These are phyloP conservation scores for Channa striata DNA, from an alignment of 2,797 vertebrate genomes.

Conservation along the genomic window DNA sequence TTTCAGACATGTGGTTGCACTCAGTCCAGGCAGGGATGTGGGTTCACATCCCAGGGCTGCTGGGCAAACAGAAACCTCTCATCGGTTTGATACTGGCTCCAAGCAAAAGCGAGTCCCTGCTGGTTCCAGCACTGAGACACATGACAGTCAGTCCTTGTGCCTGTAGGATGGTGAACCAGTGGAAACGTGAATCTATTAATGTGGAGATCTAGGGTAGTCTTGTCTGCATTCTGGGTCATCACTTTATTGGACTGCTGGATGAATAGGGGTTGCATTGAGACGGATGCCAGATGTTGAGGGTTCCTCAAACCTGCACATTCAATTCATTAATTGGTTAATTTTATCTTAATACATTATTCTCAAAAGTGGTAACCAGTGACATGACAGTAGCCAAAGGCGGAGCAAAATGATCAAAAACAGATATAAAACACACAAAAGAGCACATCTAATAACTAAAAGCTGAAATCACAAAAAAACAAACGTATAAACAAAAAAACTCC, in stretches of 20 bases:
- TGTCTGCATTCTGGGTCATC: slow-evolving; percentile 28
- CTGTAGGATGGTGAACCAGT: slow-evolving; percentile 44
- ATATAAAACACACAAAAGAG: no score
- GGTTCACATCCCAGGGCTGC: slow-evolving; percentile 48
- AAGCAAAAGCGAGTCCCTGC: slow-evolving; percentile 43
- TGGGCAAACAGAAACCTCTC: slow-evolving; percentile 56
- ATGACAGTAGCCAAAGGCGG: no score
- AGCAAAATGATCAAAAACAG: no score
- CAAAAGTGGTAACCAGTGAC: no score
- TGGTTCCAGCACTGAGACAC: slow-evolving; percentile 57
- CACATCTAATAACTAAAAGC: no score
- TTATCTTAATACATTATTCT: background rate
- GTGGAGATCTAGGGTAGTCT: slow-evolving; percentile 31
- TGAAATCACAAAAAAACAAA: no score
- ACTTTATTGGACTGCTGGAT: slow-evolving; percentile 31
- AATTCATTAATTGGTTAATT: background rate
- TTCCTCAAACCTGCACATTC: slow-evolving; percentile 44
- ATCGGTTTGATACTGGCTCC: slow-evolving; percentile 57
- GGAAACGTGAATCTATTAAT: slow-evolving; percentile 46
- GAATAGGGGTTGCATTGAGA: slow-evolving; percentile 29
- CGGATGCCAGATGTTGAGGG: slow-evolving; percentile 25
- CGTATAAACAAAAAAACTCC: no score
- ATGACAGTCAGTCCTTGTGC: slow-evolving; percentile 32
- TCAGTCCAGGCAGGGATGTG: slow-evolving; percentile 44
- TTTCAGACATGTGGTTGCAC: background rate